Evolutionary conservation across 2,888 invertebrate genomes (phyloP), one percentile per base, ranked within the genome.

Genomic region (Microdon myrmicae): DNA sequence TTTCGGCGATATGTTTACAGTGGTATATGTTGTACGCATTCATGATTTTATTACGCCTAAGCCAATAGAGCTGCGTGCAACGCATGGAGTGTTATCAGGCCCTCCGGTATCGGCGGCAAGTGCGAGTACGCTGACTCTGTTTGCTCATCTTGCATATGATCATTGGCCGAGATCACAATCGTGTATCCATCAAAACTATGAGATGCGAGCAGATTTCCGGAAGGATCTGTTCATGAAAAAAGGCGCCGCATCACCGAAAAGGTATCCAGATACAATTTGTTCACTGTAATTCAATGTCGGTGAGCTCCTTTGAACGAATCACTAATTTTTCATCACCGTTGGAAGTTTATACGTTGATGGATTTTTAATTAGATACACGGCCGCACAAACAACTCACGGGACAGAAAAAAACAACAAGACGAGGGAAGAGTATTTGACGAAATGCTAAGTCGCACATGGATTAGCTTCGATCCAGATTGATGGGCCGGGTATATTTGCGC

Each of bases 391-490:
- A 25, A 9, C 26, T 9, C 51, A 44, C 16, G 25, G 9, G 12
- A n/a, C 8, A 14, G n/a, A 19, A 32, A 28, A 16, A 25, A 10
- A 23, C 10, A 31, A 47, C 32, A 20, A 38, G 25, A 37, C n/a
- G n/a, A 9, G 10, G 32, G 19, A 45, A 38, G 9, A 47, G 17
- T 14, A 23, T 54, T 55, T 60, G 60, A 60, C 38, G 60, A 60
- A 54, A 26, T 29, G 41, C 32, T 17, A 37, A 54, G 25, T 35
- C 47, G 43, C 26, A 54, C 54, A 54, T 54, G 59, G 54, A 60
- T 60, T 60, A 54, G 54, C 45, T 54, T 60, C 59, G 59, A 60
- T 60, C 26, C 31, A 54, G 60, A 60, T 60, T 55, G 55, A 60
- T 55, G 55, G 31, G 20, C 7, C 31, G 10, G 32, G 45, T 14